Percentiles rank a stretch among this genome's conserved stretches.
Evolutionary conservation across 2,113 vertebrate species (phyloP).

Genomic region (Dolichotis patagonum): DNA sequence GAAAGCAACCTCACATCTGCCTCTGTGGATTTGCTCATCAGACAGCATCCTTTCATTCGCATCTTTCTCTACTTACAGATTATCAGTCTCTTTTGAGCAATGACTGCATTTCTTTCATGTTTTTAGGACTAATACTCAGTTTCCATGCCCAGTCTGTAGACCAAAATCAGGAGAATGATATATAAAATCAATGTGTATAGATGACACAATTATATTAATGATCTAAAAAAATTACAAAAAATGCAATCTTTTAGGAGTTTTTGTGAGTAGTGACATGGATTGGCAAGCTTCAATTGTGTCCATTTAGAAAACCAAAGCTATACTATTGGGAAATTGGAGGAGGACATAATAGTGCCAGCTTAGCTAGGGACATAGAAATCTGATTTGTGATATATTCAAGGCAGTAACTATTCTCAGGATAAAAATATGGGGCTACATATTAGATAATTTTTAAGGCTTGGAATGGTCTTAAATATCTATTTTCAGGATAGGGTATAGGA

Average conservation of each 20-base stretch:
- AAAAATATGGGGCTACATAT: background rate
- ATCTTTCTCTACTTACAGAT: background rate
- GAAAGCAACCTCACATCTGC: background rate
- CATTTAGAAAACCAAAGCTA: background rate
- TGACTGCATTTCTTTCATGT: background rate
- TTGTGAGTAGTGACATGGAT: background rate
- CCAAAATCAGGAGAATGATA: background rate
- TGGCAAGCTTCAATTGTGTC: background rate
- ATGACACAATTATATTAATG: background rate
- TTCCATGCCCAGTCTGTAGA: background rate
- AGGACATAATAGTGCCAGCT: background rate
- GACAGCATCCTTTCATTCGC: background rate
- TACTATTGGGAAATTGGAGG: background rate
- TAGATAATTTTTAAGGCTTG: slow-evolving; percentile 7
- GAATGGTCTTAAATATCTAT: background rate
- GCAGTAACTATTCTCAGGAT: background rate
- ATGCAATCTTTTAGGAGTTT: background rate
- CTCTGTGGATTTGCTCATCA: background rate
- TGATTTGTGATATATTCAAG: background rate
- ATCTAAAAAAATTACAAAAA: background rate
- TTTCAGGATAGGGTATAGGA: background rate
- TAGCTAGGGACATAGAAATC: background rate
- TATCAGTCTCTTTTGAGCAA: background rate
- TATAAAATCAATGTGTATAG: background rate
- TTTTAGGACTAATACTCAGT: background rate